Evolutionary conservation across 1,140 invertebrate genomes (phyloP).

Genomic region (Latrodectus geometricus): DNA sequence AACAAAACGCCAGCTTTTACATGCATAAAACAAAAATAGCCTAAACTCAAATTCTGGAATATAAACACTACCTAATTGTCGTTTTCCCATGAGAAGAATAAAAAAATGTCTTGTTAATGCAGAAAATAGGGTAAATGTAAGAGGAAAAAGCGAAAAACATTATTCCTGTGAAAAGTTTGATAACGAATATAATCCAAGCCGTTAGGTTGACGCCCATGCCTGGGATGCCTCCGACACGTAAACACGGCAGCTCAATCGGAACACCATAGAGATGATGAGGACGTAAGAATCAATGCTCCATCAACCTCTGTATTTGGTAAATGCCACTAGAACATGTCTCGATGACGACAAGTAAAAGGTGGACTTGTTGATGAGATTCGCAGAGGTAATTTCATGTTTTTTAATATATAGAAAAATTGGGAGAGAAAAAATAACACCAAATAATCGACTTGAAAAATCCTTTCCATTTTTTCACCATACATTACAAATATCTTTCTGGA

Average conservation of each 20-base stretch:
- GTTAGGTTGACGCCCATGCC: conserved; percentile 31
- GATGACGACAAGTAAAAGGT: conserved; percentile 57
- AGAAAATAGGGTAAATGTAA: background rate
- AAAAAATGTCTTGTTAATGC: conserved; percentile 9
- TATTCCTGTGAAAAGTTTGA: conserved; percentile 50
- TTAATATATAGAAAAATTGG: too few relatives aligned
- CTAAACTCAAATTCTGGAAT: background rate
- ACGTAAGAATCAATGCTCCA: conserved; percentile 49
- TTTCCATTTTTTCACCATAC: background rate
- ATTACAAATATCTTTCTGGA: too few relatives aligned
- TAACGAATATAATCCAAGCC: conserved; percentile 47
- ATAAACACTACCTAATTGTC: background rate
- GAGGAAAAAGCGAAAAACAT: conserved; percentile 40
- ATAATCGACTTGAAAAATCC: background rate
- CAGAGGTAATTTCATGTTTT: background rate
- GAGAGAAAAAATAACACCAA: background rate
- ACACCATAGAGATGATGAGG: conserved; percentile 1
- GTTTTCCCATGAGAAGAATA: conserved; percentile 16
- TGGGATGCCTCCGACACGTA: conserved; percentile 23
- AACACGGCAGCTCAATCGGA: conserved; percentile 24
- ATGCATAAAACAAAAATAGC: background rate
- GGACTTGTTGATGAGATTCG: conserved; percentile 60
- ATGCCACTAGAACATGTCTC: conserved; percentile 49
- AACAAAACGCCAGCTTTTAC: background rate
- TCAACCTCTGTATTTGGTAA: conserved; percentile 27